Evolutionary conservation across 2,888 invertebrate species (phyloP).

Genomic region (Folsomia manolachei): DNA sequence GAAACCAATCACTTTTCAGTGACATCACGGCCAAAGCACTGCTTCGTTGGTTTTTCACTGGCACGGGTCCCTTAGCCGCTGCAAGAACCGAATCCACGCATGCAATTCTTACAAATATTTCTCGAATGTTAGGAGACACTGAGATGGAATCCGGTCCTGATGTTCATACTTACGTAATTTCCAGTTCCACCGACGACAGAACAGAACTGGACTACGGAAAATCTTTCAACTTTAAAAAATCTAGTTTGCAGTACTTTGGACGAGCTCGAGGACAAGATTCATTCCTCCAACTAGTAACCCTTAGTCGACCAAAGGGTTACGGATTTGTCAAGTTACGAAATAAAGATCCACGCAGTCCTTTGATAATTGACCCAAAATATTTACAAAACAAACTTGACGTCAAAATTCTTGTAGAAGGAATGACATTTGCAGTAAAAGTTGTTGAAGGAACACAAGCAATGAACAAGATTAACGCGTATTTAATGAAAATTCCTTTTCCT

Average conservation of each 20-base stretch:
- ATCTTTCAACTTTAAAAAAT: conserved; percentile 24
- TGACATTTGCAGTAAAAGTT: conserved; percentile 29
- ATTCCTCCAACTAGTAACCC: conserved; percentile 28
- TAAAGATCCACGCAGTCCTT: conserved; percentile 23
- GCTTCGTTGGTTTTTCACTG: conserved; percentile 7
- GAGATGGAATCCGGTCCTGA: conserved; percentile 10
- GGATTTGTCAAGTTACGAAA: conserved; percentile 26
- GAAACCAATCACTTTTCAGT: too few species aligned
- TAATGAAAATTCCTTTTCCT: conserved; percentile 13
- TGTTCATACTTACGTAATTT: conserved; percentile 29
- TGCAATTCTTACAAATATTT: conserved; percentile 10
- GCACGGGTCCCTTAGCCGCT: conserved; percentile 8
- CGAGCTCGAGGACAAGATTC: conserved; percentile 22
- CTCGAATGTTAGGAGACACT: not conserved
- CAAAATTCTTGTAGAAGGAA: conserved; percentile 27
- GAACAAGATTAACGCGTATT: conserved; percentile 18
- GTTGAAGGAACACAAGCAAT: conserved; percentile 27
- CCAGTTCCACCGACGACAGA: conserved; percentile 20
- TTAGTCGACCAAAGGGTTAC: conserved; percentile 15
- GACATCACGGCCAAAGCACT: conserved; percentile 6
- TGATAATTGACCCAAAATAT: conserved; percentile 33
- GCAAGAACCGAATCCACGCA: conserved; percentile 25
- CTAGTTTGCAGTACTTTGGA: conserved; percentile 16
- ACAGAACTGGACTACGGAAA: conserved; percentile 23
- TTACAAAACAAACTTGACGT: conserved; percentile 23